Evolutionary conservation across 2,797 vertebrate species (phyloP), one percentile per base, ranked within the genome.

Genomic region (Microctenopoma lineatum): DNA sequence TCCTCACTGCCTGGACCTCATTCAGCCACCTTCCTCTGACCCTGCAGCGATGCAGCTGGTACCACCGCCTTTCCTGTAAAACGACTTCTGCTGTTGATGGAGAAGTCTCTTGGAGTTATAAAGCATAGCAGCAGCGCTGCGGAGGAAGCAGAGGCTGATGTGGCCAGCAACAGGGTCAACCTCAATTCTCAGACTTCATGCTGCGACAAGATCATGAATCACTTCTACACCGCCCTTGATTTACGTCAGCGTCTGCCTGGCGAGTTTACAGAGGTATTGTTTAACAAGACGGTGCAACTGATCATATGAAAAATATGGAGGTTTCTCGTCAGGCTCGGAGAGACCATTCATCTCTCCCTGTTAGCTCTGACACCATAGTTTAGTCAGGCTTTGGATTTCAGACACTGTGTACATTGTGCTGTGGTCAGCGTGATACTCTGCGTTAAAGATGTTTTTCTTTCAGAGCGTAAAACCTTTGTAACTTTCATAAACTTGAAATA

Each of bases 171-270:
- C 55, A 38, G 56, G 66, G 27, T 27, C 3, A 14, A 39, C 34
- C 50, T n/a, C 32, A 15, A 69, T 62, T 55, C 61, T 56, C 26
- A 44, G 70, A 76, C 77, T 41, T 68, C 87, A 62, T 55, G 70
- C 75, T 81, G 77, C 59, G 59, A 8, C 34, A 44, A 9, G 56
- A 53, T 55, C 71, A 69, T 84, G 72, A 89, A 79, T 87, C 84
- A 86, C 64, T 48, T 61, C 73, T 32, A 53, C 51, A 59, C 50
- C 1, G 9, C 25, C 25, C 2, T 14, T 68, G 47, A 76, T 79
- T 76, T 84, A 55, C 36, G 46, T 78, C 80, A 83, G 34, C 8
- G 53, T 69, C 50, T 75, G 51, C 12, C 44, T 6, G 18, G 54
- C 57, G 32, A 39, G 47, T 60, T 29, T 39, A 51, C 38, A 66